Percentiles rank a stretch among this genome's conserved stretches.
Conservation (phyloP, 2,888 invertebrate species). For the Catocala sponsa region DNA sequence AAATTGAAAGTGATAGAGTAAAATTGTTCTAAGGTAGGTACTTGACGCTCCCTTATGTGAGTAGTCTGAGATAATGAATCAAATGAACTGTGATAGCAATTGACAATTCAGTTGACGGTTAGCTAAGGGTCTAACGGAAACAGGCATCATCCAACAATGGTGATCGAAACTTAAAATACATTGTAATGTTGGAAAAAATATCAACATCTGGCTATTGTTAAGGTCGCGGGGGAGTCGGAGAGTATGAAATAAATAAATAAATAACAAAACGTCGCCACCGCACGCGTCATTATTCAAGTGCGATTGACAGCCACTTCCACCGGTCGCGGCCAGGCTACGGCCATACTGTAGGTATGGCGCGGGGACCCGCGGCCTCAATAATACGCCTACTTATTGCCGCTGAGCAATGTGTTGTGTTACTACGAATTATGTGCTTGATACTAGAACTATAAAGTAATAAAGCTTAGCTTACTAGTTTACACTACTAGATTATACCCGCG, state of each 20-base stretch:
- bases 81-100: constrained; percentile 39
- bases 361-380: constrained; percentile 72
- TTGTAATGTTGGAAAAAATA: constrained; percentile 83
- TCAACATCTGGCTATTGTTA: constrained; percentile 86
- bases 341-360: constrained; percentile 31
- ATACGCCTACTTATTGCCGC: constrained; percentile 85
- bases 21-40: neutral
- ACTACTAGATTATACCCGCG: too few species aligned
- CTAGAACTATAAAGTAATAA: constrained; percentile 10
- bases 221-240: constrained; percentile 76
- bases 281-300: constrained; percentile 86
- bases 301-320: constrained; percentile 87
- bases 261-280: constrained; percentile 84
- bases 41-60: constrained; percentile 10
- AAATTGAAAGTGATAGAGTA: too few species aligned
- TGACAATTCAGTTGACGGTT: constrained; percentile 51
- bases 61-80: constrained; percentile 34
- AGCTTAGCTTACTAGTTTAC: too few species aligned
- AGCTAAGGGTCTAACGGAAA: constrained; percentile 73
- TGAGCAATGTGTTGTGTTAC: constrained; percentile 55
- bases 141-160: constrained; percentile 69
- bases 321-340: constrained; percentile 44
- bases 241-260: constrained; percentile 77
- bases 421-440: constrained; percentile 28
- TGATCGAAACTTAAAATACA: constrained; percentile 80